These are phyloP conservation scores for Caerostris darwini DNA, from an alignment of 1,140 invertebrate species.

Conservation along the genomic window DNA sequence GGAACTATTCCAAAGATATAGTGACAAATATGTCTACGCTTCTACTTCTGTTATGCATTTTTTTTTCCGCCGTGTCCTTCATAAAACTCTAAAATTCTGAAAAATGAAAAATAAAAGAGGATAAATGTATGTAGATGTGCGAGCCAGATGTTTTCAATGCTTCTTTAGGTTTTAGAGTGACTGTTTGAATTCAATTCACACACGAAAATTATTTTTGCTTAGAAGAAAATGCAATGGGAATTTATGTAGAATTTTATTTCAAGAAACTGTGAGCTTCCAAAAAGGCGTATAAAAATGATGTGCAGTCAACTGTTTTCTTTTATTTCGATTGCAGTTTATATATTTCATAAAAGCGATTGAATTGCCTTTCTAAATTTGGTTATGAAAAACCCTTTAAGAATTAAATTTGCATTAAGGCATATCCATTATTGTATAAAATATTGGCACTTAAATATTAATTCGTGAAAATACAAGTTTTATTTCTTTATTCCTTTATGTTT, in stretches of 20 bases:
- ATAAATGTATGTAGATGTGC: not conserved
- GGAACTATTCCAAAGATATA: constrained; percentile 14
- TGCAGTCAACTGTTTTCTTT: too few relatives aligned
- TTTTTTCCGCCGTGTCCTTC: not conserved
- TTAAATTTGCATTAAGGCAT: too few relatives aligned
- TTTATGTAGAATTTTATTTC: not conserved
- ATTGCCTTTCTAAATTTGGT: too few relatives aligned
- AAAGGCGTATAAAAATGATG: not conserved
- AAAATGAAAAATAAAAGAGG: not conserved
- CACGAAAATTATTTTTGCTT: not conserved
- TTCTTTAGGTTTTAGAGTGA: not conserved
- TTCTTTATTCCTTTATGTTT: too few relatives aligned
- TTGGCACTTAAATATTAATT: too few relatives aligned
- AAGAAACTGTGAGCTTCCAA: not conserved
- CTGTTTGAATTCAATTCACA: constrained; percentile 47
- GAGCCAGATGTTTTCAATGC: not conserved
- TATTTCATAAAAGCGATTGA: too few relatives aligned
- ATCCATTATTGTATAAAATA: too few relatives aligned
- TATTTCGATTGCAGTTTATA: too few relatives aligned
- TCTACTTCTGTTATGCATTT: not conserved
- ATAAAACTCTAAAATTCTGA: constrained; percentile 22
- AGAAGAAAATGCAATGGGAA: not conserved
- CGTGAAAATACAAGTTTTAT: too few relatives aligned
- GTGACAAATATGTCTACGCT: constrained; percentile 17
- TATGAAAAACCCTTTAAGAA: too few relatives aligned